Evolutionary conservation across 2,888 invertebrate genomes (phyloP).

Genomic region (Ectobius pallidus): DNA sequence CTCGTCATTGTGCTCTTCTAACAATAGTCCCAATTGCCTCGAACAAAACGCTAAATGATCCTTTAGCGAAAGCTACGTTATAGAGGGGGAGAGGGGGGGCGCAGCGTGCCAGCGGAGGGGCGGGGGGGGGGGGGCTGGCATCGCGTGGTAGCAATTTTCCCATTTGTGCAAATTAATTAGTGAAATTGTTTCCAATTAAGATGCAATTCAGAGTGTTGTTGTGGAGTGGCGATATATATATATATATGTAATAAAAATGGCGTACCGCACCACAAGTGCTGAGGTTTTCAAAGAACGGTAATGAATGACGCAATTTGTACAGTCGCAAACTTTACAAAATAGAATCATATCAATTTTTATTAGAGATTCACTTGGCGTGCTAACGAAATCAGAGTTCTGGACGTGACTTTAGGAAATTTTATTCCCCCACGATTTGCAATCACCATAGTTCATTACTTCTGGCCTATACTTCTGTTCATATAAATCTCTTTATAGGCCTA

Average conservation of each 20-base stretch:
- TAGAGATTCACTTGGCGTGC: too few relatives aligned
- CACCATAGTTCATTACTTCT: too few relatives aligned
- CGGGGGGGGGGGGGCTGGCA: background rate
- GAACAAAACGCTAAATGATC: constrained; percentile 59
- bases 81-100: background rate
- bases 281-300: constrained; percentile 26
- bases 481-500: too few relatives aligned
- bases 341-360: background rate
- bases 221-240: constrained; percentile 19
- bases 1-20: constrained; percentile 57
- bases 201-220: constrained; percentile 56
- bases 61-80: constrained; percentile 36
- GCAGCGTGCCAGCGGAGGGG: background rate
- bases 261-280: constrained; percentile 8
- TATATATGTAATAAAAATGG: constrained; percentile 4
- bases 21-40: constrained; percentile 59
- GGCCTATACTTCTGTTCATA: too few relatives aligned
- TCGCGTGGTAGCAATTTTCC: constrained; percentile 42
- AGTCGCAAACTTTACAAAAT: background rate
- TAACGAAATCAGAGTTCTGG: too few relatives aligned
- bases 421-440: too few relatives aligned
- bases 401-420: too few relatives aligned
- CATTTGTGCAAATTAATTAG: constrained; percentile 46
- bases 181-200: constrained; percentile 63
- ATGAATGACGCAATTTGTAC: constrained; percentile 23